Evolutionary conservation across 2,888 invertebrate genomes (phyloP).

Genomic region (Sthenelais limicola): DNA sequence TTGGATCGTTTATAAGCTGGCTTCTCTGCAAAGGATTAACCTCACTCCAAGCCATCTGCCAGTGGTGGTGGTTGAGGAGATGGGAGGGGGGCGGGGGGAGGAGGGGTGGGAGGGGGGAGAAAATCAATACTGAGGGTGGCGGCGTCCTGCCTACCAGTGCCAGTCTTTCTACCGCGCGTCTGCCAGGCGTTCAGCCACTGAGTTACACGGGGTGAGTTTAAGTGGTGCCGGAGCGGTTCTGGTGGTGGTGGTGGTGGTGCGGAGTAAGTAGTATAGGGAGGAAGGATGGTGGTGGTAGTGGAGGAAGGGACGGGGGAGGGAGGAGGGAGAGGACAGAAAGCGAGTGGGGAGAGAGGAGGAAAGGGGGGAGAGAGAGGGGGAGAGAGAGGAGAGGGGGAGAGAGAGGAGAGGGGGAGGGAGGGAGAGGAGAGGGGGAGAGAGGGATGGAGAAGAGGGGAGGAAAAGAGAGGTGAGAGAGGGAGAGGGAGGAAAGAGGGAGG

Average conservation of each 20-base stretch:
- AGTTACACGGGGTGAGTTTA: too few species aligned
- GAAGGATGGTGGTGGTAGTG: neutral
- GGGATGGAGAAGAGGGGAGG: neutral
- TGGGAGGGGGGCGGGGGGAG: neutral
- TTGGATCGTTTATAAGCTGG: too few species aligned
- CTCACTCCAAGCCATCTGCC: too few species aligned
- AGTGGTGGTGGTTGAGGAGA: too few species aligned
- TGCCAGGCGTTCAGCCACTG: too few species aligned
- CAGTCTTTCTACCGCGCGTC: too few species aligned
- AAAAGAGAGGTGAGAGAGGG: conserved; percentile 1
- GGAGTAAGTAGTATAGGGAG: conserved; percentile 1
- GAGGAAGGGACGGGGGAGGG: neutral
- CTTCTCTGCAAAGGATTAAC: too few species aligned
- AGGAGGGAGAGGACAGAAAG: neutral
- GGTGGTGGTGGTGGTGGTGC: neutral
- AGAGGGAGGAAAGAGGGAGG: neutral
- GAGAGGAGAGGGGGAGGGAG: neutral
- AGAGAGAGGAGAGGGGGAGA: neutral
- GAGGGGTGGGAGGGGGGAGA: neutral
- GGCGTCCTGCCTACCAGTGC: too few species aligned
- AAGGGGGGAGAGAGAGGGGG: neutral
- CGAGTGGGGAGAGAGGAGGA: neutral
- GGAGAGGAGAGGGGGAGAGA: neutral
- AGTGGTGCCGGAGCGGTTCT: too few species aligned
- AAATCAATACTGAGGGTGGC: neutral